phyloP scores from a whole-genome alignment of 2,113 vertebrate species.

The Lepisosteus oculatus region DNA sequence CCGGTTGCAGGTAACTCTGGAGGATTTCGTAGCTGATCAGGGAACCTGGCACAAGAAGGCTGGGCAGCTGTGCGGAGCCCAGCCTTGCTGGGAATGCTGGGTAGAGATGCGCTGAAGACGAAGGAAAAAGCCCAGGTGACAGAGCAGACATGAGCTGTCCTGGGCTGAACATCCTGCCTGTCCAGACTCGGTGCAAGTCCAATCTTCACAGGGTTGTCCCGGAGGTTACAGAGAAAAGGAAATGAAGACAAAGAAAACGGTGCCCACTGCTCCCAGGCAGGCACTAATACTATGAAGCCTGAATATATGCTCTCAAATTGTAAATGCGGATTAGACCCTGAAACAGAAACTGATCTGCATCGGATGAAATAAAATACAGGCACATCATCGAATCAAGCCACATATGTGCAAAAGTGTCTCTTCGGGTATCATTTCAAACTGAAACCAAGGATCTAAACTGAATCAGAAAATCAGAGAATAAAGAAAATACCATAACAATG shows the following conservation, averaged over 20 bases:
- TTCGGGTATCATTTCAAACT: too few relatives aligned
- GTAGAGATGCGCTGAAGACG: slow-evolving; percentile 60
- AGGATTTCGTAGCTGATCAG: slow-evolving; percentile 71
- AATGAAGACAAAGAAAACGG: not conserved
- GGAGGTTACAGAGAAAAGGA: not conserved
- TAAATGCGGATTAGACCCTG: not conserved
- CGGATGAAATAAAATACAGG: not conserved
- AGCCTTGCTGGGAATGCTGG: slow-evolving; percentile 60
- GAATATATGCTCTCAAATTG: not conserved
- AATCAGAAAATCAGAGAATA: too few relatives aligned
- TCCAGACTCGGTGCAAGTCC: not conserved
- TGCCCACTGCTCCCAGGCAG: not conserved
- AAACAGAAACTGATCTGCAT: not conserved
- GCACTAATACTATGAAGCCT: not conserved
- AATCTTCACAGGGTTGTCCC: not conserved
- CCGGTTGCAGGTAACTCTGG: slow-evolving; percentile 66
- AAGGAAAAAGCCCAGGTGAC: slow-evolving; percentile 61
- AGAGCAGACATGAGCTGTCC: slow-evolving; percentile 63
- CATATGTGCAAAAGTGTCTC: not conserved
- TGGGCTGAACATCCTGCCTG: slow-evolving; percentile 62
- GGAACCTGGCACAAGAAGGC: slow-evolving; percentile 64
- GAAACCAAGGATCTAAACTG: too few relatives aligned
- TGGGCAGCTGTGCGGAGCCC: slow-evolving; percentile 45
- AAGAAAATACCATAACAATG: too few relatives aligned
- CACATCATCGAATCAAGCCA: not conserved